Evolutionary conservation across 2,888 invertebrate species (phyloP).

Genomic region (Hybos culiciformis): DNA sequence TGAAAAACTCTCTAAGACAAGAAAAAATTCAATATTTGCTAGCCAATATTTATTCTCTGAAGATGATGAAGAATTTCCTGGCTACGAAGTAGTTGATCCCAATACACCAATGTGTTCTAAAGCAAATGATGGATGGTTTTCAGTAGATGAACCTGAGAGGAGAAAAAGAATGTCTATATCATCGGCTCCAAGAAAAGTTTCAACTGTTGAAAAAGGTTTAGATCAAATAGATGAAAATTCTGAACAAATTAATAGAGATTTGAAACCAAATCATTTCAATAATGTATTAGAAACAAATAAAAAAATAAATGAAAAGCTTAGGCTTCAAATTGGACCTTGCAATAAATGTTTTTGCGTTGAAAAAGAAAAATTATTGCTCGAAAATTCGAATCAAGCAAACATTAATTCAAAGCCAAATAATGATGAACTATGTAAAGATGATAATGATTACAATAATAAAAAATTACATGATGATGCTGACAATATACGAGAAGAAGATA

Average conservation of each 20-base stretch:
- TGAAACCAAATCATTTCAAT: not conserved
- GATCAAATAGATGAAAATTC: not conserved
- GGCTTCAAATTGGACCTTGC: too few relatives aligned
- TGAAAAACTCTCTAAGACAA: too few relatives aligned
- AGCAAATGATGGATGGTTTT: conserved; percentile 36
- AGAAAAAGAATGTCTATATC: conserved; percentile 24
- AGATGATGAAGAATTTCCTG: conserved; percentile 47
- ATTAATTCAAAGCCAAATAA: not conserved
- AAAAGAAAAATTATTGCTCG: not conserved
- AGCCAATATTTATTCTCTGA: conserved; percentile 43
- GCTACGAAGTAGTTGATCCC: conserved; percentile 54
- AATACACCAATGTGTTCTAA: conserved; percentile 51
- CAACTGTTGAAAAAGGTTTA: not conserved
- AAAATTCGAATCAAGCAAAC: not conserved
- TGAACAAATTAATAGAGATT: not conserved
- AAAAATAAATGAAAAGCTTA: too few relatives aligned
- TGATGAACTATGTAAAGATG: not conserved
- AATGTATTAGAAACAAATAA: too few relatives aligned
- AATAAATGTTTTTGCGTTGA: not conserved
- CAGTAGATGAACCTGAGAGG: too few relatives aligned
- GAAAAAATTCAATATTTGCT: conserved; percentile 33
- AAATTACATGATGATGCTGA: too few relatives aligned
- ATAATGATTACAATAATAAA: not conserved
- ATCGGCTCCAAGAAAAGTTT: conserved; percentile 10
- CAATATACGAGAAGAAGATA: not conserved